Conservation (phyloP, 92 coral and sea anemone genomes). For the Blastomussa wellsi region DNA sequence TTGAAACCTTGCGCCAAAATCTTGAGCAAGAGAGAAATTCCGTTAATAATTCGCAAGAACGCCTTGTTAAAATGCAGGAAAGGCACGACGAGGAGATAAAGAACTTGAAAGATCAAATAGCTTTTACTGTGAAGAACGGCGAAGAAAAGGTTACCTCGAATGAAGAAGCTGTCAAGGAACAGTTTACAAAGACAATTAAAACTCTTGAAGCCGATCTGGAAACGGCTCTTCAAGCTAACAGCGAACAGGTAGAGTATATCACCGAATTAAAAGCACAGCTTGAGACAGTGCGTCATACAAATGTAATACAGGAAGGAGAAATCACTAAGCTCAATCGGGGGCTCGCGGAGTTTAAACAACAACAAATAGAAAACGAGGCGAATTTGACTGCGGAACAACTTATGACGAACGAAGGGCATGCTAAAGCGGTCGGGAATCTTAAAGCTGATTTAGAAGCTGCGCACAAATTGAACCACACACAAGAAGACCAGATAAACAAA, state of each 20-base stretch:
- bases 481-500: conserved; percentile 18
- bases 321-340: conserved; percentile 16
- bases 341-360: conserved; percentile 17
- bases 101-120: conserved; percentile 45
- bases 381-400: conserved; percentile 24
- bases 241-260: conserved; percentile 34
- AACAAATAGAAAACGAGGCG: conserved; percentile 18
- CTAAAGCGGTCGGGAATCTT: conserved; percentile 20
- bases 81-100: conserved; percentile 55
- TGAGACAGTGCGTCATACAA: conserved; percentile 36
- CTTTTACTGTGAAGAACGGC: conserved; percentile 28
- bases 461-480: conserved; percentile 12
- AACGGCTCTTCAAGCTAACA: conserved; percentile 52
- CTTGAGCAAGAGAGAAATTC: conserved; percentile 70
- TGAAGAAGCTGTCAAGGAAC: conserved; percentile 10
- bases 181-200: conserved; percentile 36
- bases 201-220: conserved; percentile 60
- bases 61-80: conserved; percentile 45
- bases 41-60: conserved; percentile 60
- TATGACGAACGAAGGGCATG: conserved; percentile 29
- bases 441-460: conserved; percentile 29
- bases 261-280: conserved; percentile 33
- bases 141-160: not conserved
- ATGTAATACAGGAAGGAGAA: conserved; percentile 20
- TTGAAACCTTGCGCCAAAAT: conserved; percentile 70